A percentile compares a stretch with the other conserved stretches of the same genome.
Evolutionary conservation across 2,888 invertebrate species (phyloP).

Genomic region (Nephrocerus scutellatus): DNA sequence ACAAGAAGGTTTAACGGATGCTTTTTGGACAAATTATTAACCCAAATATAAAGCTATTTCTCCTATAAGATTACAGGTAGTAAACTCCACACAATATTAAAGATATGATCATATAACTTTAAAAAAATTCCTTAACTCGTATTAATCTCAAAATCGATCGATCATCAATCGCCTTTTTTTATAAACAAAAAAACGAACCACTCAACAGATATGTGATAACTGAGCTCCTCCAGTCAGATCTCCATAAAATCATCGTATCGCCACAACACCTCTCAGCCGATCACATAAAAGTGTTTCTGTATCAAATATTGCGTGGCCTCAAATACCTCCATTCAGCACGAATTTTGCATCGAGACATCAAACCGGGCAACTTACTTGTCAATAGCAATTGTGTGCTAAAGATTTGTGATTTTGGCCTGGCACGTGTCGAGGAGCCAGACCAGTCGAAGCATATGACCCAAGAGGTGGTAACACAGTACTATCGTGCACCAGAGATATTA

Average conservation of each 20-base stretch:
- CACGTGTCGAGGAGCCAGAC: constrained; percentile 94
- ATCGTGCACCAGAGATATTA: constrained; percentile 96
- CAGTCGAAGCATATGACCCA: constrained; percentile 95
- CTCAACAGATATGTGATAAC: constrained; percentile 97
- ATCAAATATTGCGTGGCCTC: constrained; percentile 98
- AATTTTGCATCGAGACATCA: constrained; percentile 97
- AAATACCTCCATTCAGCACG: constrained; percentile 98
- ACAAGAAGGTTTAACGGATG: too few species aligned
- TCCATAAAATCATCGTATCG: constrained; percentile 99
- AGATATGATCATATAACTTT: not conserved
- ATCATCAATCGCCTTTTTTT: too few species aligned
- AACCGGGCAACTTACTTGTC: constrained; percentile 96
- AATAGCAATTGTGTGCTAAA: constrained; percentile 99
- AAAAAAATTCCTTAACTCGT: constrained; percentile 15
- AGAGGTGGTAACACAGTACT: constrained; percentile 99
- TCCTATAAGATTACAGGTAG: too few species aligned
- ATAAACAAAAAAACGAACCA: too few species aligned
- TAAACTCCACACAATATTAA: too few species aligned
- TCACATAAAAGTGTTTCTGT: constrained; percentile 99
- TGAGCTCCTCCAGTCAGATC: constrained; percentile 97
- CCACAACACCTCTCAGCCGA: constrained; percentile 97
- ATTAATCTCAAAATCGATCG: too few species aligned
- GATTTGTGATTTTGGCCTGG: constrained; percentile 99
- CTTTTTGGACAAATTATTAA: too few species aligned
- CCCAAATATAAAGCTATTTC: too few species aligned